Conservation (phyloP, 2,888 invertebrate genomes). For the Lepidochrysops patricia region DNA sequence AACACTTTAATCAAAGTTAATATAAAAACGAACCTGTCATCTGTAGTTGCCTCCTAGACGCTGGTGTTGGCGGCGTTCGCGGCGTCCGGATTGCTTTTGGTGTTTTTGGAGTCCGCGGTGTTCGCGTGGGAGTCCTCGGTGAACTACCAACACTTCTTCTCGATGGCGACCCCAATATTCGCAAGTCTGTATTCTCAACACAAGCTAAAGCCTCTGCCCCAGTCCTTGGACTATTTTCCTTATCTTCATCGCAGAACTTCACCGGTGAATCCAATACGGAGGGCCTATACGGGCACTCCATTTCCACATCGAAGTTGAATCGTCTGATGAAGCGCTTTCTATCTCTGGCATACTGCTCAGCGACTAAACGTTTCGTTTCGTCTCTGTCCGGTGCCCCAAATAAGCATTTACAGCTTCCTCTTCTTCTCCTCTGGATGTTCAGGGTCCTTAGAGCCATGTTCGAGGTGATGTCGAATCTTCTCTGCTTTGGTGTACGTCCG, state of each 20-base stretch:
- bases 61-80: constrained; percentile 61
- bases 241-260: constrained; percentile 59
- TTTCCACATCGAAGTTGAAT: constrained; percentile 76
- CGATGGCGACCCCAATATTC: constrained; percentile 57
- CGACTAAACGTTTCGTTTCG: constrained; percentile 73
- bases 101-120: constrained; percentile 38
- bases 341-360: constrained; percentile 74
- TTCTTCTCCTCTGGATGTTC: constrained; percentile 53
- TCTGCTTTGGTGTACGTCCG: constrained; percentile 66
- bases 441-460: constrained; percentile 54
- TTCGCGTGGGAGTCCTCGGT: constrained; percentile 49
- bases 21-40: constrained; percentile 66
- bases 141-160: constrained; percentile 47
- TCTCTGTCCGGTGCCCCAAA: constrained; percentile 76
- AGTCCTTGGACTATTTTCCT: constrained; percentile 54
- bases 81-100: constrained; percentile 58
- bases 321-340: constrained; percentile 73
- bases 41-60: constrained; percentile 67
- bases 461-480: constrained; percentile 53
- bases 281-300: constrained; percentile 54
- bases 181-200: constrained; percentile 57
- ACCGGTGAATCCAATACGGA: constrained; percentile 61
- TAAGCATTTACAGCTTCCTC: constrained; percentile 72
- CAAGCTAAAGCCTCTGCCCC: constrained; percentile 57
- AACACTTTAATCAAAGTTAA: too few species aligned